Evolutionary conservation across 1,140 invertebrate genomes (phyloP), one percentile per base, ranked within the genome.

Genomic region (Pseudomyrmex pallidus): DNA sequence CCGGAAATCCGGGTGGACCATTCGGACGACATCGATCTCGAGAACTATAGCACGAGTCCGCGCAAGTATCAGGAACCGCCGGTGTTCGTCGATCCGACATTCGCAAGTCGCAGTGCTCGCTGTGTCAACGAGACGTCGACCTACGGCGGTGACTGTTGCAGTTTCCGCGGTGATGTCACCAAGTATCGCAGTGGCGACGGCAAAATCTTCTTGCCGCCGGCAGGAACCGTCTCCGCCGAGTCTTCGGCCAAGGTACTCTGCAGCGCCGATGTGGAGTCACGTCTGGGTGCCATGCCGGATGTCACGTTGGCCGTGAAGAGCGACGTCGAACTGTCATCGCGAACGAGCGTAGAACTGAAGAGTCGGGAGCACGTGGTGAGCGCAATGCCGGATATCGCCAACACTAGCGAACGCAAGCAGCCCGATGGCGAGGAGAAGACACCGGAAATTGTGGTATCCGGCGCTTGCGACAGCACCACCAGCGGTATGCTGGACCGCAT

Each of bases 401-500:
- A 93, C 63, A 94, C 92, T 5, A 90, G 87, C 5, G 92, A 94
- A 77, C 91, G 93, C 0, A 93, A 94, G 62, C 92, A 94, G 67
- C 93, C 93, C 13, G 93, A 94, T 15, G 93, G 93, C n/a, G 93
- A 94, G 74, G 93, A 94, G 61, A 93, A 80, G 12, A 86, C 91
- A 1, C 87, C 91, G 1, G 91, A 93, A 74, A 92, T 93, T 12
- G 78, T 78, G 2, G 84, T 91, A 0, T 91, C 90, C 4, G 54
- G 61, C 9, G 76, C 86, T 52, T 91, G 91, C 76, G 91, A 91
- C 15, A 88, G 76, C 13, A 91, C 90, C 0, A 90, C 87, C n/a
- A 91, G 85, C 52, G 95, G 96, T 68, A 96, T 97, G 94, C 92
- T 97, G 2, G 96, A 97, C 92, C 95, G 96, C 85, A 97, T 97